These are phyloP conservation scores for Acipenser ruthenus DNA, from an alignment of 2,797 vertebrate genomes.

Conservation along the genomic window DNA sequence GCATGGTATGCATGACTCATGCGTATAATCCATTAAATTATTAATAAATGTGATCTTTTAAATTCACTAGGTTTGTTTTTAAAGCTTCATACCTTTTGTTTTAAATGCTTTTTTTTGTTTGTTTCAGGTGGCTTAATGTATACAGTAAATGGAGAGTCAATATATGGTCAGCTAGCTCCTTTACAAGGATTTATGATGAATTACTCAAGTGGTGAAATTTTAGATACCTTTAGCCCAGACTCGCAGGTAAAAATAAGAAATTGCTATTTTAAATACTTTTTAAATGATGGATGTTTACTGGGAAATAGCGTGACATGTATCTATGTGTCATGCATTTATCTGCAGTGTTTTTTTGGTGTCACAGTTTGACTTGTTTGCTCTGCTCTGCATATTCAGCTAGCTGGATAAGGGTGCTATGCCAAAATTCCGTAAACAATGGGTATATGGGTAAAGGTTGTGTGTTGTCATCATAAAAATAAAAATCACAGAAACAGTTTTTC, in stretches of 20 bases:
- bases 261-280: not conserved
- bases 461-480: no score
- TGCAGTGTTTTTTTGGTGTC: no score
- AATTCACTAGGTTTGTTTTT: not conserved
- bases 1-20: conserved; percentile 43
- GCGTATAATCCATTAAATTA: not conserved
- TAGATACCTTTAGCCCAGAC: conserved; percentile 76
- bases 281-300: no score
- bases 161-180: conserved; percentile 49
- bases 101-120: conserved; percentile 26
- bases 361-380: no score
- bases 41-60: not conserved
- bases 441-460: no score
- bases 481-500: no score
- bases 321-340: no score
- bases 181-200: conserved; percentile 82
- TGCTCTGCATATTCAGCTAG: no score
- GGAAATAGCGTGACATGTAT: no score
- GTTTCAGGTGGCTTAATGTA: conserved; percentile 77
- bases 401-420: no score
- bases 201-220: conserved; percentile 80
- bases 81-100: not conserved
- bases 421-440: no score
- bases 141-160: conserved; percentile 79
- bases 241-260: conserved; percentile 61